These are phyloP conservation scores for Akabosia matsudoensis DNA, from an alignment of 1,140 invertebrate genomes.

Conservation along the genomic window DNA sequence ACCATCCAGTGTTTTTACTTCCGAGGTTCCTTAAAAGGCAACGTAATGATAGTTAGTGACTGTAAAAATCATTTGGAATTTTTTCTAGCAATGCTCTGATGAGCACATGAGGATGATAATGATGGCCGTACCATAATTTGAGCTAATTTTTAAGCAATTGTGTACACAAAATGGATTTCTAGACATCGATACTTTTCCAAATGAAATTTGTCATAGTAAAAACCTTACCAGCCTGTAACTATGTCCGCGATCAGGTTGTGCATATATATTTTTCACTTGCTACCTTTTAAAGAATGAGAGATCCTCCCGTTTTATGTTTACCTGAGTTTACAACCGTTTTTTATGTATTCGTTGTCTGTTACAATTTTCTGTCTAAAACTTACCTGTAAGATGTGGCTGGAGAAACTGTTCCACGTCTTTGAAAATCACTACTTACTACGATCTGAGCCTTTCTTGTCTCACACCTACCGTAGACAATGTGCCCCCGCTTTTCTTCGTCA, in stretches of 20 bases:
- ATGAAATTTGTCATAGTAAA: constrained; percentile 1
- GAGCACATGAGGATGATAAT: background rate
- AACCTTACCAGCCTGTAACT: too few relatives aligned
- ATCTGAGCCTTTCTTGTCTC: too few relatives aligned
- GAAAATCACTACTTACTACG: too few relatives aligned
- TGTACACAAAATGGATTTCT: too few relatives aligned
- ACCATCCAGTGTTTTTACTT: constrained; percentile 39
- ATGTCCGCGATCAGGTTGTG: too few relatives aligned
- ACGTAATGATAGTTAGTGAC: constrained; percentile 47
- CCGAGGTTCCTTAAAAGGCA: constrained; percentile 41
- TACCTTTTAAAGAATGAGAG: too few relatives aligned
- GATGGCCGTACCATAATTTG: background rate
- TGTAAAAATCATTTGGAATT: constrained; percentile 34
- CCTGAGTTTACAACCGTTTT: background rate
- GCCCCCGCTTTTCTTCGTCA: too few relatives aligned
- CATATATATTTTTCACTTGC: too few relatives aligned
- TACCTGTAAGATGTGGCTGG: too few relatives aligned
- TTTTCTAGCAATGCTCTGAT: background rate
- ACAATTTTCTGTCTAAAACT: background rate
- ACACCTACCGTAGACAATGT: too few relatives aligned
- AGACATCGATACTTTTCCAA: background rate
- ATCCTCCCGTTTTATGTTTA: constrained; percentile 4
- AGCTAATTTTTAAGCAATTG: background rate
- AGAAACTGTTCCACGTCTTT: too few relatives aligned
- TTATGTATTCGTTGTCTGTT: background rate